Percentiles rank a stretch among this genome's conserved stretches.
Conservation (phyloP, 2,888 invertebrate species). For the Melanostoma mellinum region DNA sequence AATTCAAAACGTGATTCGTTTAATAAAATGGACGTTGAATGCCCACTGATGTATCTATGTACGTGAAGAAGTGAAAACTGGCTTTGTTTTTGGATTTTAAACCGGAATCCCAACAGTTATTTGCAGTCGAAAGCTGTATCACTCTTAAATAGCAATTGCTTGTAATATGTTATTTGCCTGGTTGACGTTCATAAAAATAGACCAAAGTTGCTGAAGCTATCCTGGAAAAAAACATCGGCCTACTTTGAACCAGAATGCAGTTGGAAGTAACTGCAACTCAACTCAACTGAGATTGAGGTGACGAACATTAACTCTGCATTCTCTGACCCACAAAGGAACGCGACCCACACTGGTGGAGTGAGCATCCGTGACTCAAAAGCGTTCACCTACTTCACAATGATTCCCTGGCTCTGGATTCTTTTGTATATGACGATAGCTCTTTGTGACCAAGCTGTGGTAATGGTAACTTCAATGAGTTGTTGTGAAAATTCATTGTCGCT, state of each 20-base stretch:
- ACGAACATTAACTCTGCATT: constrained; percentile 2
- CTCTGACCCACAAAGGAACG: constrained; percentile 35
- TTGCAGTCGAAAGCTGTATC: constrained; percentile 18
- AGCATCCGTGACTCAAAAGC: constrained; percentile 22
- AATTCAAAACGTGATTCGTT: background rate
- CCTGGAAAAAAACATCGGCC: constrained; percentile 8
- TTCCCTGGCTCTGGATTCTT: no score
- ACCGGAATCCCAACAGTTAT: constrained; percentile 38
- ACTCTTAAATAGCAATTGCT: background rate
- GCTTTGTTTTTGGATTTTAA: constrained; percentile 26
- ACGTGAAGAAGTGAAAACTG: constrained; percentile 5
- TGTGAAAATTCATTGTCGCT: no score
- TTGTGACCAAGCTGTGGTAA: no score
- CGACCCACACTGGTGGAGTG: constrained; percentile 11
- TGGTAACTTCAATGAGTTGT: no score
- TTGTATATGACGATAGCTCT: no score
- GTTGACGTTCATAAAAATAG: background rate
- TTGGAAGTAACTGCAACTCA: constrained; percentile 13
- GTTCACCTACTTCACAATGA: constrained; percentile 2
- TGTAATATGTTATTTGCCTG: background rate
- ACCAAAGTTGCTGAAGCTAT: background rate
- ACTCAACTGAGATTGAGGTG: constrained; percentile 21
- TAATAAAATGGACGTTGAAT: background rate
- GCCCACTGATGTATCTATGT: constrained; percentile 79
- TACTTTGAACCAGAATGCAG: constrained; percentile 25